Base-by-base conservation (phyloP, 2,113 vertebrate species). In the Gorsachius goisagi region DNA sequence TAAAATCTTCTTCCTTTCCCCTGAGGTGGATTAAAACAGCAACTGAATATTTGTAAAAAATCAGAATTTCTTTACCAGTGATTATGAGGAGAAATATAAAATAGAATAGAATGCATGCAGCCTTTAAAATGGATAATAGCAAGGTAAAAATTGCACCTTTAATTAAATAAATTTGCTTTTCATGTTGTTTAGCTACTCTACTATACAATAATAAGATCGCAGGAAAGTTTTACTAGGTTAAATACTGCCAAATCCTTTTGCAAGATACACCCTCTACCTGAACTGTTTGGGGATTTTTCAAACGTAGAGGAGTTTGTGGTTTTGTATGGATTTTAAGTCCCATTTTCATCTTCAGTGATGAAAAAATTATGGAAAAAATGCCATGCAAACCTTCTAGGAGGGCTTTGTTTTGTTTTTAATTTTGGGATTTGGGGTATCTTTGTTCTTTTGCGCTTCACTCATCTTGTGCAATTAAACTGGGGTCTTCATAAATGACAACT, bases 31-130 rank as follows among this genome's bases (percentile, higher is more conserved):
- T 84, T 92, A 74, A 92, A 92, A 18, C 26, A 78, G 22, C 37
- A 87, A 79, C 13, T 20, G 28, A 58, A 53, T 87, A 71, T 89
- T 84, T 73, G 35, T 80, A 50, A 90, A 95, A 88, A 88, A 80
- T 85, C 50, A 86, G 17, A 86, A 72, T 87, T 91, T 89, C 27
- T 76, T 13, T 82, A 63, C 9, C 14, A 15, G 6, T 53, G 55
- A 59, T 88, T 85, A n/a, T 26, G 32, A 64, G 5, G 9, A 82
- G 11, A 90, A 93, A 73, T 41, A 73, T 8, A 69, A 67, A 64
- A 60, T 33, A 1, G 53, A 63, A 64, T 18, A 73, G 4, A 62
- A 78, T 18, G 45, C 9, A 13, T n/a, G 4, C 0, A 62, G 22
- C 50, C 9, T 45, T 72, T 55, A 85, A 88, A 88, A 91, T 18